Base-by-base conservation (phyloP, 2,113 vertebrate genomes). In the Scomber scombrus region DNA sequence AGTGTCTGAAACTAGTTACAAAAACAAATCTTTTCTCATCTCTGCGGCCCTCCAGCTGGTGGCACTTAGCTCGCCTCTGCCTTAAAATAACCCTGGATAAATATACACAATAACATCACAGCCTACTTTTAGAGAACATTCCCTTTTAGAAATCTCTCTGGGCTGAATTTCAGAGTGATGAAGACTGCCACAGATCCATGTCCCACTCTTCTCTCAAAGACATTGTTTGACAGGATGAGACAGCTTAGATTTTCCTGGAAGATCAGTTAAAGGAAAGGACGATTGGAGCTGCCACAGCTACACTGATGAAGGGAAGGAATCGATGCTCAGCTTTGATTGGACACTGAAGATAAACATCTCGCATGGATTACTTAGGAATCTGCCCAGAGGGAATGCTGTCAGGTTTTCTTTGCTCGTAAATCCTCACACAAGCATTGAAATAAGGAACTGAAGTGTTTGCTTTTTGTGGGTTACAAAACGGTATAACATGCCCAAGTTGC, bases 281-380 rank as follows among this genome's bases (percentile, higher is more conserved):
- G 57, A 85, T 81, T 84, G 81, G 72, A 84, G 78, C 82, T 89
- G 90, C 82, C 82, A 77, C 55, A 8, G 86, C 82, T 46, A 51
- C 88, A 85, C 74, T 79, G 87, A 92, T 69, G 71, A 54, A 31
- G 34, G 75, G 71, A 57, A 73, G 76, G 75, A 87, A 89, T 91
- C 83, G 7, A 90, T 92, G 80, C 85, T 66, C 16, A 29, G 52
- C 81, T 89, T 80, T 91, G 76, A 92, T 86, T 88, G 87, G 75
- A 88, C 84, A 71, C 56, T 67, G 81, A 84, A 79, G 87, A 91
- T 89, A 90, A 88, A 83, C 84, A 88, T 82, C 84, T 82, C 52
- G 12, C 67, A 73, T 74, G 65, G 71, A 83, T 90, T 74, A 77
- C 78, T 85, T 71, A 71, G 47, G 72, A 81, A 64, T 71, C 80